These are phyloP conservation scores for Volucella inflata DNA, from an alignment of 2,888 invertebrate genomes.

Conservation along the genomic window DNA sequence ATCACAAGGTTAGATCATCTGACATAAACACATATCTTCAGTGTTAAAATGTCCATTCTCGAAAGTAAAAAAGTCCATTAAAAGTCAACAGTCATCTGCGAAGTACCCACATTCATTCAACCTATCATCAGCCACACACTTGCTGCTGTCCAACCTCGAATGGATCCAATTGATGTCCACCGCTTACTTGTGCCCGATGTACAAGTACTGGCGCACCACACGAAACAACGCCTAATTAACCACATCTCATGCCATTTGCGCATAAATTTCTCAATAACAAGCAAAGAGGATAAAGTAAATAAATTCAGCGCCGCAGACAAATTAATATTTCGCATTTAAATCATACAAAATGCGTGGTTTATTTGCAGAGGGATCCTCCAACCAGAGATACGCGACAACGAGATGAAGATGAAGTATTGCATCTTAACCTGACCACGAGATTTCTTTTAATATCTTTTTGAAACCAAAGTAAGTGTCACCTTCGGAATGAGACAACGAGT, in stretches of 20 bases:
- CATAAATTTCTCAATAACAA: conserved; percentile 61
- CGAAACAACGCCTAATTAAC: conserved; percentile 57
- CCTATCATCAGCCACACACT: conserved; percentile 42
- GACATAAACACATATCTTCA: too few species aligned
- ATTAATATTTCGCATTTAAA: conserved; percentile 64
- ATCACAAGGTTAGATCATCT: too few species aligned
- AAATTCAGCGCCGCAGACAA: conserved; percentile 49
- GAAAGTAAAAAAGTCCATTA: too few species aligned
- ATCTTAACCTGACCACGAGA: conserved; percentile 17
- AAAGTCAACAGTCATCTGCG: conserved; percentile 1
- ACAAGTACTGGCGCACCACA: conserved; percentile 31
- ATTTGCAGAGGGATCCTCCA: conserved; percentile 11
- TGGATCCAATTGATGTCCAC: conserved; percentile 51
- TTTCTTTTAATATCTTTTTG: background rate
- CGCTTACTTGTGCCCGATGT: conserved; percentile 21
- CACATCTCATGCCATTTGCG: conserved; percentile 59
- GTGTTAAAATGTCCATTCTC: too few species aligned
- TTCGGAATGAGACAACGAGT: conserved; percentile 57
- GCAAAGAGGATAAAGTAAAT: conserved; percentile 46
- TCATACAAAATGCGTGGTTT: conserved; percentile 61
- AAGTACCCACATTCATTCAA: conserved; percentile 27
- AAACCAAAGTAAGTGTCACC: conserved; percentile 39
- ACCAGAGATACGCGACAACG: conserved; percentile 38
- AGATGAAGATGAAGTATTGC: conserved; percentile 34
- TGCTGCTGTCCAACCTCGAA: background rate